phyloP scores from a whole-genome alignment of 2,113 vertebrate species.

The Uropsilus gracilis region DNA sequence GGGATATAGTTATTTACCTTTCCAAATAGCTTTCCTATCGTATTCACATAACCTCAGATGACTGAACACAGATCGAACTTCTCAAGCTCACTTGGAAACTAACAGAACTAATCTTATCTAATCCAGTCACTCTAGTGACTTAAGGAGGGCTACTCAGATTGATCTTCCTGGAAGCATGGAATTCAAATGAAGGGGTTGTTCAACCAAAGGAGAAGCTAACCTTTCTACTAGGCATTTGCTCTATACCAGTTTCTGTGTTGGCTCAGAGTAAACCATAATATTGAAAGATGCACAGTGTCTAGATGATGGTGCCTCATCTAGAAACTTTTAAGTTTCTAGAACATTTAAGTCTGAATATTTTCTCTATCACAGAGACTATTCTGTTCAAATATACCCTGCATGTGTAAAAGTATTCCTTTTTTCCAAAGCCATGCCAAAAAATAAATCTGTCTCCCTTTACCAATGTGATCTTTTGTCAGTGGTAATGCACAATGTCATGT shows the following conservation, averaged over 20 bases:
- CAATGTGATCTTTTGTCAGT: background rate
- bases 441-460: background rate
- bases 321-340: too few species aligned
- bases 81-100: background rate
- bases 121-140: background rate
- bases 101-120: background rate
- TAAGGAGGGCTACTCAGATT: background rate
- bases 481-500: background rate
- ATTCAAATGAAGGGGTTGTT: background rate
- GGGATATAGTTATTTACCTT: background rate
- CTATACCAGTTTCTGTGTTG: background rate
- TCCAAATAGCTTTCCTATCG: background rate
- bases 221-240: background rate
- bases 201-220: background rate
- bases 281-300: background rate
- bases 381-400: background rate
- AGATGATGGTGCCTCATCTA: slow-evolving; percentile 13
- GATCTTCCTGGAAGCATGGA: background rate
- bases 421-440: too few species aligned
- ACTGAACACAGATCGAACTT: background rate
- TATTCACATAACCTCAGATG: background rate
- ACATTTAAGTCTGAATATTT: background rate
- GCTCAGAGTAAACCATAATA: background rate
- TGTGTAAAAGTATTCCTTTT: too few species aligned
- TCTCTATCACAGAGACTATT: background rate